A percentile compares a stretch with the other conserved stretches of the same genome.
These are phyloP conservation scores for Hypselothyrea guttata DNA, from an alignment of 2,888 invertebrate species.

Conservation along the genomic window DNA sequence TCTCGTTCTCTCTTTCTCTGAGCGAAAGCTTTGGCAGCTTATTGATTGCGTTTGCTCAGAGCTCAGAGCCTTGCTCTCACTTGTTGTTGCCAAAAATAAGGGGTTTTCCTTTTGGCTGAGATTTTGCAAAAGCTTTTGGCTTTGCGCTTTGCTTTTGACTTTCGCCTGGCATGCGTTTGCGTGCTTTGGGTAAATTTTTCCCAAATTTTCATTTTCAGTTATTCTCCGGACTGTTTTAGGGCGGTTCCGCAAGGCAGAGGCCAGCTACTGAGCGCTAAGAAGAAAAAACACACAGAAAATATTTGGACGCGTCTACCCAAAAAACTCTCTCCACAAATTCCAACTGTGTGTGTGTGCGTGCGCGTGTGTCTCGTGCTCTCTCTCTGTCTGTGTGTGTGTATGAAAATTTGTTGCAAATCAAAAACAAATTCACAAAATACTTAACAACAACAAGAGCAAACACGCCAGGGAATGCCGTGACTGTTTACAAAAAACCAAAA, in stretches of 20 bases:
- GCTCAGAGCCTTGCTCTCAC: slow-evolving; percentile 24
- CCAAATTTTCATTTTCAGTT: slow-evolving; percentile 82
- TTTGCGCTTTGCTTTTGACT: slow-evolving; percentile 64
- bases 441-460: slow-evolving; percentile 29
- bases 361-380: slow-evolving; percentile 17
- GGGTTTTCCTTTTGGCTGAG: slow-evolving; percentile 51
- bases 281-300: slow-evolving; percentile 35
- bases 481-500: slow-evolving; percentile 26
- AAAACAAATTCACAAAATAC: slow-evolving; percentile 53
- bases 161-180: slow-evolving; percentile 57
- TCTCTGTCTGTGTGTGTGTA: slow-evolving; percentile 30
- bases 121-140: slow-evolving; percentile 52
- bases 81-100: slow-evolving; percentile 63
- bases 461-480: slow-evolving; percentile 27
- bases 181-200: slow-evolving; percentile 80
- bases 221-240: slow-evolving; percentile 83
- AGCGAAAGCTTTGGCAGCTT: slow-evolving; percentile 48
- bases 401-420: slow-evolving; percentile 49
- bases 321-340: slow-evolving; percentile 20
- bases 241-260: slow-evolving; percentile 83
- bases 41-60: slow-evolving; percentile 45
- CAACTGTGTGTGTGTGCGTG: slow-evolving; percentile 19
- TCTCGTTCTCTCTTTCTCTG: no score
- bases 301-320: slow-evolving; percentile 45
- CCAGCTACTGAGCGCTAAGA: slow-evolving; percentile 48